Evolutionary conservation across 2,888 invertebrate genomes (phyloP).

Genomic region (Athalia cordata): DNA sequence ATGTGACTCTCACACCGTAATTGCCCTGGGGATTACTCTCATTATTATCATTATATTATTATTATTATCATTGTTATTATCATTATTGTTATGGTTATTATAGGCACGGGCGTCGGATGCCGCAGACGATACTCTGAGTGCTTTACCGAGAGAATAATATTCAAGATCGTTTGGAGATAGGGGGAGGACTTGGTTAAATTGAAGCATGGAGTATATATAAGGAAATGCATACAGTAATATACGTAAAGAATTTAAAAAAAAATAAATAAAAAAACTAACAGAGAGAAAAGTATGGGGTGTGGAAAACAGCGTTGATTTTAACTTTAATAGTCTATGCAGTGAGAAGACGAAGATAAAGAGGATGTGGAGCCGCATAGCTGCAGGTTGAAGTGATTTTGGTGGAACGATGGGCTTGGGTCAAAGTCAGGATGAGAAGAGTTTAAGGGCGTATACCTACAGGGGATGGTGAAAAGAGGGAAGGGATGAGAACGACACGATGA

Average conservation of each 20-base stretch:
- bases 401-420: constrained; percentile 30
- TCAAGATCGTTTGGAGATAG: no score
- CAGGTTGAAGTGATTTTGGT: constrained; percentile 38
- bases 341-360: not conserved
- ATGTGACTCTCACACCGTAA: not conserved
- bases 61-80: constrained; percentile 8
- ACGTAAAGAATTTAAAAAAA: no score
- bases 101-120: not conserved
- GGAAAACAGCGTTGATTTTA: not conserved
- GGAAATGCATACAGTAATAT: no score
- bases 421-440: constrained; percentile 33
- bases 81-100: not conserved
- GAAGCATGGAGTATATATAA: no score
- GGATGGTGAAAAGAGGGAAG: constrained; percentile 40
- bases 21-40: constrained; percentile 24
- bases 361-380: not conserved
- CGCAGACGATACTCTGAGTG: no score
- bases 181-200: no score
- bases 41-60: constrained; percentile 1
- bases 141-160: no score
- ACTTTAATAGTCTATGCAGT: not conserved
- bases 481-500: constrained; percentile 50
- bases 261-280: not conserved
- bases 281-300: not conserved
- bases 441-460: constrained; percentile 22